These are phyloP conservation scores for Silvanus unidentatus DNA, from an alignment of 2,888 invertebrate genomes.

Conservation along the genomic window DNA sequence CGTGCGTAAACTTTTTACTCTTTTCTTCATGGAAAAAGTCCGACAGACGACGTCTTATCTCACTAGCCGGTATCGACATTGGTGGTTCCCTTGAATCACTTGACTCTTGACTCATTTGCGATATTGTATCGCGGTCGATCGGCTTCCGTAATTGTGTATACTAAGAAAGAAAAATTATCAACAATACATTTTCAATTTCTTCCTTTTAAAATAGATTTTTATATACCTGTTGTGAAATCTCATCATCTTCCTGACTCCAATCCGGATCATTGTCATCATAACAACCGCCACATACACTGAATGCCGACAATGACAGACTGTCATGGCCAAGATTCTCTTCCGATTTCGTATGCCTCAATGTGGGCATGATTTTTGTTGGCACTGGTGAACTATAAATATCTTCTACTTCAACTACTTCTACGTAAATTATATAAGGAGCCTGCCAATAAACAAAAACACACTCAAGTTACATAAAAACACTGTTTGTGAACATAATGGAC, in stretches of 20 bases:
- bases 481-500: neutral
- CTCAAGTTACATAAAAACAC: no score
- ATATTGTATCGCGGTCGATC: constrained; percentile 74
- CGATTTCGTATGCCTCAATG: constrained; percentile 85
- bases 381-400: constrained; percentile 78
- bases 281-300: constrained; percentile 53
- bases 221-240: constrained; percentile 71
- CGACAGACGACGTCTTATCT: constrained; percentile 76
- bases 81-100: constrained; percentile 68
- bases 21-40: constrained; percentile 71
- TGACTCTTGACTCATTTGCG: constrained; percentile 83
- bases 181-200: neutral
- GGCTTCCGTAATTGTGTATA: constrained; percentile 61
- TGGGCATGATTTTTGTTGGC: constrained; percentile 82
- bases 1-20: constrained; percentile 76
- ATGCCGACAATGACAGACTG: constrained; percentile 42
- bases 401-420: constrained; percentile 89
- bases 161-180: constrained; percentile 38
- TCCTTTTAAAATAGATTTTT: neutral
- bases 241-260: constrained; percentile 97
- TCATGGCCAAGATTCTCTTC: constrained; percentile 75
- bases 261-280: constrained; percentile 56
- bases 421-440: constrained; percentile 97
- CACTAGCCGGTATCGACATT: constrained; percentile 75
- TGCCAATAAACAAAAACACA: constrained; percentile 35